phyloP scores from a whole-genome alignment of 2,888 invertebrate species.

The Drosophila robusta region DNA sequence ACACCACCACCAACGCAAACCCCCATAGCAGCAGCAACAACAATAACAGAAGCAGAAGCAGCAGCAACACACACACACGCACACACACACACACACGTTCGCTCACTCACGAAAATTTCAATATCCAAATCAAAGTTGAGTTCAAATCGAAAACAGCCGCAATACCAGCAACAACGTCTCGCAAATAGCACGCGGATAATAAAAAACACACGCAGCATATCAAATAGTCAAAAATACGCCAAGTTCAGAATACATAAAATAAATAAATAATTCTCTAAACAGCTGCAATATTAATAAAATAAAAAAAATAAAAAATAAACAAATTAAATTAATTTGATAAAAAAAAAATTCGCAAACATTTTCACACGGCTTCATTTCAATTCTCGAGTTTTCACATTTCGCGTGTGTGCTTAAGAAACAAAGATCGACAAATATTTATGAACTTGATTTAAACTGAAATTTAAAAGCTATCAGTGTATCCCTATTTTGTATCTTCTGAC shows the following conservation, averaged over 20 bases:
- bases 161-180: constrained; percentile 83
- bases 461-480: constrained; percentile 42
- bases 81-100: constrained; percentile 42
- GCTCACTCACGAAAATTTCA: constrained; percentile 80
- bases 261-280: constrained; percentile 10
- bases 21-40: constrained; percentile 52
- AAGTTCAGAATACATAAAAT: constrained; percentile 27
- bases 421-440: constrained; percentile 26
- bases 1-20: constrained; percentile 55
- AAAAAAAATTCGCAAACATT: constrained; percentile 32
- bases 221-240: constrained; percentile 53
- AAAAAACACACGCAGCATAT: constrained; percentile 64
- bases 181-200: constrained; percentile 78
- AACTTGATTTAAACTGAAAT: constrained; percentile 24
- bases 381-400: constrained; percentile 41
- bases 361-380: constrained; percentile 32
- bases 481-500: constrained; percentile 47
- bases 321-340: constrained; percentile 10
- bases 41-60: constrained; percentile 46
- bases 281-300: constrained; percentile 26
- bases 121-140: constrained; percentile 83
- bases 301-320: constrained; percentile 5
- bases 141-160: constrained; percentile 84
- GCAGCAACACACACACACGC: constrained; percentile 40
- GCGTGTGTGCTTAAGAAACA: constrained; percentile 34